Evolutionary conservation across 2,797 vertebrate genomes (phyloP), one percentile per base, ranked within the genome.

Genomic region (Sparidentex hasta): DNA sequence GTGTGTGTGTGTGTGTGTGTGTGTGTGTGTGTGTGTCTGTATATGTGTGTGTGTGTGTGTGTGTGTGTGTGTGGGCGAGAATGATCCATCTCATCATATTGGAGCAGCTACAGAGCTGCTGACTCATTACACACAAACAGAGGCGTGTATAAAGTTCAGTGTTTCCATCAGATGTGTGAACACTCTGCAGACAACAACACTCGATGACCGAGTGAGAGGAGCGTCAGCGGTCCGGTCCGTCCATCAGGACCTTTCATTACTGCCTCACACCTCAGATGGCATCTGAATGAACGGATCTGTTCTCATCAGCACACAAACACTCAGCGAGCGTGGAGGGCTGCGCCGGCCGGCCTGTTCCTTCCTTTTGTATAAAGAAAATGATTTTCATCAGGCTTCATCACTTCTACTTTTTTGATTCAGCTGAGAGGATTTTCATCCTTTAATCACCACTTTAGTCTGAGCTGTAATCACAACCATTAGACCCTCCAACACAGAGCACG

Each of bases 261-360:
- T 2, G 78, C 61, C 47, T 71, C 72, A 17, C 78, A 66, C 55
- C 54, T 64, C 78, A 74, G 65, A 69, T 33, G 65, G 12, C 21
- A 5, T 71, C 43, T 38, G 20, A 58, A 33, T 44, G 67, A 58
- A 71, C 12, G 38, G 11, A 43, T 29, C 3, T 27, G 27, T 62
- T 61, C 47, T 33, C 17, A 21, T 23, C 38, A 8, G 25, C 4
- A 17, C 1, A 8, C 54, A 57, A 12, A 65, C 33, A 52, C 9
- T 41, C 21, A 20, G 18, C n/a, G 12, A 5, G 38, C 9, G 23
- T 4, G 25, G 25, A 2, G 20, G 9, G 9, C 3, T 25, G 25
- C 25, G n/a, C n/a, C n/a, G n/a, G 2, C 25, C 3, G 25, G 25
- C 3, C 25, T 25, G 25, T 25, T 25, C 25, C 2, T 29, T 54